Evolutionary conservation across 2,797 vertebrate species (phyloP), one percentile per base, ranked within the genome.

Genomic region (Scarus forsteni): DNA sequence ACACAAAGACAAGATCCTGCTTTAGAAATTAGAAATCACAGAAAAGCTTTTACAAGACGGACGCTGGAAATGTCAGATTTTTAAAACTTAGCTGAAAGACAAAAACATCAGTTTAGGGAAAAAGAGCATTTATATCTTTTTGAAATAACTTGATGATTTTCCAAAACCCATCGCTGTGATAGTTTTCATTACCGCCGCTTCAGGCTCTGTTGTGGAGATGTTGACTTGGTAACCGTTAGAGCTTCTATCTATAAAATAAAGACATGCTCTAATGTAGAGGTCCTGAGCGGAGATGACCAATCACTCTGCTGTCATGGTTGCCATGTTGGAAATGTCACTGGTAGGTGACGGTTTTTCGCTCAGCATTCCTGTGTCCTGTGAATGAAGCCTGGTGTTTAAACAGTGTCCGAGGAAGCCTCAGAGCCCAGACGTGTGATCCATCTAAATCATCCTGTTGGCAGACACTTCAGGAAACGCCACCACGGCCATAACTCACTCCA

Each of bases 281-380:
- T 53, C 34, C 46, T 63, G 10, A 15, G 46, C 40, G 43, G 73
- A 66, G 74, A 80, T 62, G 74, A 83, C 50, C 66, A 60, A 73
- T 66, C 73, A 56, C 62, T 44, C 50, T 51, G 70, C 63, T 75
- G 77, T 78, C 77, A 61, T 52, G 11, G 75, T 86, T 87, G 78
- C 83, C 84, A 52, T 88, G 86, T 85, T 92, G 88, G 88, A 92
- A 92, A 92, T 91, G 89, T 92, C 66, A 6, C 90, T 87, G 85
- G 72, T 91, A 75, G 88, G 89, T 89, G 91, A 90, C 64, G 82
- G 53, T 84, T 85, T 69, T 88, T 88, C 84, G 75, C 84, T 80
- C 68, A 0, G 61, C 54, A 92, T 92, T 92, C 86, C 87, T 80
- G 49, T 65, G 57, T 83, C 73, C 51, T 63, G 76, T 35, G 79